Evolutionary conservation across 1,140 invertebrate genomes (phyloP).

Genomic region (Temnothorax longispinosus): DNA sequence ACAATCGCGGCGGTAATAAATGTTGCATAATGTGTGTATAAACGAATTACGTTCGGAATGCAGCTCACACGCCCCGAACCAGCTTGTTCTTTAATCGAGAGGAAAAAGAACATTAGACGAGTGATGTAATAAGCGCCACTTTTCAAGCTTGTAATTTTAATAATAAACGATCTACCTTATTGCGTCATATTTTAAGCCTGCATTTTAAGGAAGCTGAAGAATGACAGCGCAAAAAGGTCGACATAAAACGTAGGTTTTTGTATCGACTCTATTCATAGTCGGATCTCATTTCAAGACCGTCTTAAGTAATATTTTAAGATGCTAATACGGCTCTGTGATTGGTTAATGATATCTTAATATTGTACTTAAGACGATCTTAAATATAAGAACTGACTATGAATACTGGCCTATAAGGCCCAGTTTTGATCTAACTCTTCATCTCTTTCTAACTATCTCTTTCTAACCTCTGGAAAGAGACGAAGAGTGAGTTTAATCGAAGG

Average conservation of each 20-base stretch:
- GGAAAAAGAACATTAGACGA: neutral
- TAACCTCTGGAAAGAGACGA: too few species aligned
- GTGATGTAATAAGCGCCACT: neutral
- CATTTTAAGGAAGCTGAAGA: neutral
- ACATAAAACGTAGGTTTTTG: neutral
- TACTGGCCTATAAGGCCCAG: too few species aligned
- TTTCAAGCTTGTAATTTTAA: slow-evolving; percentile 9
- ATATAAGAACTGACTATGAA: too few species aligned
- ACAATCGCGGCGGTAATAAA: slow-evolving; percentile 62
- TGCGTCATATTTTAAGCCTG: neutral
- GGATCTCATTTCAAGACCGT: too few species aligned
- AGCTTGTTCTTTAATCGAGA: neutral
- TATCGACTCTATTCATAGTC: neutral
- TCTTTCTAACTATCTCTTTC: too few species aligned
- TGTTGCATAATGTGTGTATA: slow-evolving; percentile 56
- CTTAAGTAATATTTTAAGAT: too few species aligned
- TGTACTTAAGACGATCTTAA: too few species aligned
- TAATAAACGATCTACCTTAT: neutral
- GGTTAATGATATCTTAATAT: too few species aligned
- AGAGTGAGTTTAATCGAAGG: too few species aligned
- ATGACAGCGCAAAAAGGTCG: neutral
- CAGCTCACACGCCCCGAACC: neutral
- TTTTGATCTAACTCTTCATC: too few species aligned
- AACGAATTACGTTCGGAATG: slow-evolving; percentile 15
- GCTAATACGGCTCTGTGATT: too few species aligned